phyloP scores from a whole-genome alignment of 2,888 invertebrate genomes.

The Glyphotaelius pellucidus region DNA sequence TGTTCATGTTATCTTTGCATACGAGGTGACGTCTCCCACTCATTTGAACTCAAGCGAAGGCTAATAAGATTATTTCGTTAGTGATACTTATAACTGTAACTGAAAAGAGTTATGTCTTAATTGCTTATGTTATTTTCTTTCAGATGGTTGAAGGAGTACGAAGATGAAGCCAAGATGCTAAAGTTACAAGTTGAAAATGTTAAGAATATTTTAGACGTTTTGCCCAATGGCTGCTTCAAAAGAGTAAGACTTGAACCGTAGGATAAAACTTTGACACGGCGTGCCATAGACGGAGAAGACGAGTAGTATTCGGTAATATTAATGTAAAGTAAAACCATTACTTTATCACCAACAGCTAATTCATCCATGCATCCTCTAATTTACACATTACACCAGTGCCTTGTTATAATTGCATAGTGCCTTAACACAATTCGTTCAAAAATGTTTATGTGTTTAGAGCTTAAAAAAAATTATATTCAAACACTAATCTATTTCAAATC shows the following conservation, averaged over 20 bases:
- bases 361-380: neutral
- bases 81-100: too few species aligned
- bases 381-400: neutral
- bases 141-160: slow-evolving; percentile 88
- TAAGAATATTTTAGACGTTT: slow-evolving; percentile 85
- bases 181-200: slow-evolving; percentile 89
- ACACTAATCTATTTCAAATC: slow-evolving; percentile 6
- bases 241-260: slow-evolving; percentile 86
- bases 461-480: neutral
- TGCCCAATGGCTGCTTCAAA: slow-evolving; percentile 89
- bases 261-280: slow-evolving; percentile 1
- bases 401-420: neutral
- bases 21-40: too few species aligned
- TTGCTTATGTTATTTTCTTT: slow-evolving; percentile 3
- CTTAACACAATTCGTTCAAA: neutral
- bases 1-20: too few species aligned
- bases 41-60: too few species aligned
- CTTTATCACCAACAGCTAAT: slow-evolving; percentile 16
- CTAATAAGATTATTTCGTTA: too few species aligned
- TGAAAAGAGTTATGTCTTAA: neutral
- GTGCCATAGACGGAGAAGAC: slow-evolving; percentile 55
- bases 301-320: slow-evolving; percentile 34
- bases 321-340: slow-evolving; percentile 21
- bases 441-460: neutral
- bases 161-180: slow-evolving; percentile 84